Percentiles rank a stretch among this genome's conserved stretches.
phyloP scores from a whole-genome alignment of 2,888 invertebrate species.

The Zonitis immaculata region DNA sequence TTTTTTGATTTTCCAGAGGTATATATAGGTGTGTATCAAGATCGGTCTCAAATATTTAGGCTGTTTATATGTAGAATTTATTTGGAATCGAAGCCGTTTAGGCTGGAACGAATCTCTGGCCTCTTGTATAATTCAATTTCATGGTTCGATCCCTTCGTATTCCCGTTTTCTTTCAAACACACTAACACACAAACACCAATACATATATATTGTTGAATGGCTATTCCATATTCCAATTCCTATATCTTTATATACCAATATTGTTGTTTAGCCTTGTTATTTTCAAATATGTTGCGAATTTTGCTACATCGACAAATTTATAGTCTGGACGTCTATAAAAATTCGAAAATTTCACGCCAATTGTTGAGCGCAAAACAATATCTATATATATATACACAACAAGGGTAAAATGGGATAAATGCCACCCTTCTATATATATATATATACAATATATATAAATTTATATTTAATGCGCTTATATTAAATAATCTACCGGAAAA shows the following conservation, averaged over 20 bases:
- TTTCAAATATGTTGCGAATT: too few relatives aligned
- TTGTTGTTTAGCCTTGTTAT: not conserved
- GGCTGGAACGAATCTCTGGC: constrained; percentile 38
- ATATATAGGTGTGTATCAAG: constrained; percentile 29
- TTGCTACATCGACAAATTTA: too few relatives aligned
- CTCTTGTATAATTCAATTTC: constrained; percentile 51
- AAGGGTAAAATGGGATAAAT: constrained; percentile 30
- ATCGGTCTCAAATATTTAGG: constrained; percentile 35
- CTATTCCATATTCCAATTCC: constrained; percentile 6
- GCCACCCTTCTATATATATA: too few relatives aligned
- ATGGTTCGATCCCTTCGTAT: constrained; percentile 48
- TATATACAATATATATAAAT: too few relatives aligned
- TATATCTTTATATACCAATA: too few relatives aligned
- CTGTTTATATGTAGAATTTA: constrained; percentile 34
- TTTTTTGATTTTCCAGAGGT: constrained; percentile 26
- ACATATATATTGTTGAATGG: not conserved
- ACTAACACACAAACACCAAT: not conserved
- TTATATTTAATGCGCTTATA: constrained; percentile 45
- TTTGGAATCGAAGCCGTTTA: constrained; percentile 27
- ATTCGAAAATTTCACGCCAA: too few relatives aligned
- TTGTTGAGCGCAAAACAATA: too few relatives aligned
- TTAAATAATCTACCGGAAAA: constrained; percentile 46
- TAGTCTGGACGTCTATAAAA: too few relatives aligned
- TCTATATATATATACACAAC: too few relatives aligned
- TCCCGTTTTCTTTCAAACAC: constrained; percentile 22